phyloP scores from a whole-genome alignment of 2,113 vertebrate genomes.

The Eptesicus fuscus region DNA sequence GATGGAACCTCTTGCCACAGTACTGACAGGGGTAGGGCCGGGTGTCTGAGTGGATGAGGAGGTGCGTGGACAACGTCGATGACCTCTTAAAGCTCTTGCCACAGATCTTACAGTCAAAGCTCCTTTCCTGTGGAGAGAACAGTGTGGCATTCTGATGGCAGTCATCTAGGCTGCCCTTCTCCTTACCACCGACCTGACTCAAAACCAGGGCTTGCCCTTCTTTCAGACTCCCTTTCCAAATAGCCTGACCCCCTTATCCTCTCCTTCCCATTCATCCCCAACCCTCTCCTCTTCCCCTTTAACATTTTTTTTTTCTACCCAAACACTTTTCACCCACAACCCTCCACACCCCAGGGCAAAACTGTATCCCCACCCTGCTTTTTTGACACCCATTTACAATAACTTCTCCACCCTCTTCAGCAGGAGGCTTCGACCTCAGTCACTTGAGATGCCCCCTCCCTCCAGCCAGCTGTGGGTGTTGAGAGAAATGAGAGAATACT shows the following conservation, averaged over 20 bases:
- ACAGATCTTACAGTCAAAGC: constrained; percentile 99
- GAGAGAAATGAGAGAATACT: background rate
- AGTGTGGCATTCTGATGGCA: background rate
- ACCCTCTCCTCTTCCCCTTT: background rate
- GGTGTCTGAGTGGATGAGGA: constrained; percentile 98
- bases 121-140: constrained; percentile 89
- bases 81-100: constrained; percentile 98
- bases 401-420: constrained; percentile 48
- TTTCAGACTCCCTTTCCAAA: background rate
- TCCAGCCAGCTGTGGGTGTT: background rate
- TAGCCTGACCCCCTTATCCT: background rate
- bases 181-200: background rate
- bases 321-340: constrained; percentile 40
- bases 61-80: constrained; percentile 95
- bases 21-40: constrained; percentile 97
- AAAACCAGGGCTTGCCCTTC: background rate
- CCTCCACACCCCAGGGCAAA: constrained; percentile 42
- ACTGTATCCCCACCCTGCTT: constrained; percentile 48
- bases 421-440: background rate
- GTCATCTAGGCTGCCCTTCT: background rate
- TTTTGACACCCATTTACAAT: constrained; percentile 53
- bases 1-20: constrained; percentile 98
- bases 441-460: background rate
- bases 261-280: background rate
- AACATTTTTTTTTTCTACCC: constrained; percentile 12